Base-by-base conservation (phyloP, 1,140 invertebrate genomes). In the Zaprionus gabonicus region DNA sequence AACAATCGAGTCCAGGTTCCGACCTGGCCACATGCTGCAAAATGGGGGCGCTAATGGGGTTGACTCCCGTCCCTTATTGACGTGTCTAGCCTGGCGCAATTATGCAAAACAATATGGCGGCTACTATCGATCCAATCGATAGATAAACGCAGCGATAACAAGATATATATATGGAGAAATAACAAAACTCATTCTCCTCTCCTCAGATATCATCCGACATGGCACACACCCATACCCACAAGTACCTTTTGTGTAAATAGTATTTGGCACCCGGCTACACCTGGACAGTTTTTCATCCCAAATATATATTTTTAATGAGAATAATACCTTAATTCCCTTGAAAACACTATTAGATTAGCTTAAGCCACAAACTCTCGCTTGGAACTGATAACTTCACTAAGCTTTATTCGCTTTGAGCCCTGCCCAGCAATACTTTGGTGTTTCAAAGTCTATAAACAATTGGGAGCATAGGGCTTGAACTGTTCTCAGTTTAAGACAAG, bases 21-120 rank as follows among this genome's bases (percentile, higher is more conserved):
- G 63, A 31, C 25, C 56, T 17, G 23, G 17, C 49, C 76, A 76
- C 65, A 83, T 77, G 77, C 71, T 71, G 69, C 80, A 78, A 76
- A 76, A 56, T 57, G 20, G 56, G 31, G 13, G 65, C 66, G 68
- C 63, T 87, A 88, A 83, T 88, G 77, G 83, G 83, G 82, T 82
- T 72, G 82, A 28, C 66, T 31, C n/a, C 20, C 27, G 6, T 44
- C 23, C 12, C 31, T 17, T 49, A 78, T 85, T 78, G 49, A 41
- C 60, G 20, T 28, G 36, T 59, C 23, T 41, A 57, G 75, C 76
- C 71, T 64, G 82, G 63, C 69, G 58, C 70, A 90, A 74, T 88
- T 88, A 88, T 84, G 81, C 78, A 90, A 84, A 88, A 84, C 84
- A 88, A 88, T 84, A 88, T 88, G 85, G 84, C 83, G 85, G 70